These are phyloP conservation scores for Incurvaria masculella DNA, from an alignment of 2,888 invertebrate genomes.

Conservation along the genomic window DNA sequence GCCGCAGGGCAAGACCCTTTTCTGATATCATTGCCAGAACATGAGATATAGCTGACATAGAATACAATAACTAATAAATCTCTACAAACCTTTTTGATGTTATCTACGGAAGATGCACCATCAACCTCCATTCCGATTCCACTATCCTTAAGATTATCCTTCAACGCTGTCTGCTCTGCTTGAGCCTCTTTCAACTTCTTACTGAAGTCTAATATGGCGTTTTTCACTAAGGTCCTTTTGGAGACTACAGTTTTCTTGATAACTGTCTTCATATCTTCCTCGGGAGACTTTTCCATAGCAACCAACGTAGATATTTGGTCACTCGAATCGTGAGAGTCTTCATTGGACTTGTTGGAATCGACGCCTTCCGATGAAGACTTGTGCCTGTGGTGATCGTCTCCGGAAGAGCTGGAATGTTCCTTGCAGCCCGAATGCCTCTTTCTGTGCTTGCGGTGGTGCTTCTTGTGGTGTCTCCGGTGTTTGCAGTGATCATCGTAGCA, in stretches of 20 bases:
- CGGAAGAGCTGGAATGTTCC: constrained; percentile 49
- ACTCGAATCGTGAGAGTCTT: constrained; percentile 43
- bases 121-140: constrained; percentile 31
- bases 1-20: too few relatives aligned
- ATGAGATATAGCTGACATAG: too few relatives aligned
- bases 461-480: constrained; percentile 72
- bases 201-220: constrained; percentile 39
- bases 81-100: neutral
- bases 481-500: constrained; percentile 69
- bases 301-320: constrained; percentile 36
- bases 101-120: neutral
- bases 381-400: constrained; percentile 44
- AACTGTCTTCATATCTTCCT: constrained; percentile 43
- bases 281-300: constrained; percentile 38
- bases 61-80: too few relatives aligned
- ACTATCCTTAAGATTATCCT: constrained; percentile 44
- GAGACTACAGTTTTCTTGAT: constrained; percentile 41
- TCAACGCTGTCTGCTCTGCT: constrained; percentile 18
- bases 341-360: constrained; percentile 45
- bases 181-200: constrained; percentile 29
- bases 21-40: too few relatives aligned
- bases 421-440: constrained; percentile 61
- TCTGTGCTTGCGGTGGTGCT: constrained; percentile 74
- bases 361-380: constrained; percentile 41
- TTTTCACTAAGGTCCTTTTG: constrained; percentile 40